phyloP scores from a whole-genome alignment of 2,888 invertebrate genomes.

The Oscheius sp. region DNA sequence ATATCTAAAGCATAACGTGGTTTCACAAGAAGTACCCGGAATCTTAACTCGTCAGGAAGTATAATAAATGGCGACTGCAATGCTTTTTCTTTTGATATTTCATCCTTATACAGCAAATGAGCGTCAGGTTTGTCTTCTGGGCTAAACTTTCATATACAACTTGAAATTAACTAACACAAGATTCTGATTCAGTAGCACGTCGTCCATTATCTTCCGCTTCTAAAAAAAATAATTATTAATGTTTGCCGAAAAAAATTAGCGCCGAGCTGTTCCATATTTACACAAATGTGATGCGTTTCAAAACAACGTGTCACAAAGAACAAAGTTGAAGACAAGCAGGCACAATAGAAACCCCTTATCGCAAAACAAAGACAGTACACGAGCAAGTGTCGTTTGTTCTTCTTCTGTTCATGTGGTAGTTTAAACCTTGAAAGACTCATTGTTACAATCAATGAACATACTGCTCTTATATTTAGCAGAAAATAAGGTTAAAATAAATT shows the following conservation, averaged over 20 bases:
- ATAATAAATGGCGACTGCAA: constrained; percentile 51
- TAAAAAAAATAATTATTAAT: constrained; percentile 13
- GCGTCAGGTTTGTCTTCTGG: not conserved
- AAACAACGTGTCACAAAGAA: too few species aligned
- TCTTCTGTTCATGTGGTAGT: too few species aligned
- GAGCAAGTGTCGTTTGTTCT: too few species aligned
- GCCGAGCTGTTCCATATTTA: too few species aligned
- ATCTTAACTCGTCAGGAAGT: constrained; percentile 73
- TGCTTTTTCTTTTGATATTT: constrained; percentile 37
- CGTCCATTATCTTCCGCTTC: constrained; percentile 35
- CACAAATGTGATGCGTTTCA: too few species aligned
- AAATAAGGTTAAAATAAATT: too few species aligned
- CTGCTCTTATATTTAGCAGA: too few species aligned
- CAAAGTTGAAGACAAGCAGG: too few species aligned
- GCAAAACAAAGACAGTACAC: too few species aligned
- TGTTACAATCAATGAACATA: too few species aligned
- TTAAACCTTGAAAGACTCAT: too few species aligned
- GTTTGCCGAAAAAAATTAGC: not conserved
- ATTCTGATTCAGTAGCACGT: constrained; percentile 39
- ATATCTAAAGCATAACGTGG: constrained; percentile 80
- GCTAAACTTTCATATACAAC: constrained; percentile 2
- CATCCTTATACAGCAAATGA: not conserved
- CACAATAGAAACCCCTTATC: too few species aligned
- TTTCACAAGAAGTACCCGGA: constrained; percentile 78
- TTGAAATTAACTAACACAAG: not conserved